These are phyloP conservation scores for Catamblyrhynchus diadema DNA, from an alignment of 2,797 vertebrate genomes.

Conservation along the genomic window DNA sequence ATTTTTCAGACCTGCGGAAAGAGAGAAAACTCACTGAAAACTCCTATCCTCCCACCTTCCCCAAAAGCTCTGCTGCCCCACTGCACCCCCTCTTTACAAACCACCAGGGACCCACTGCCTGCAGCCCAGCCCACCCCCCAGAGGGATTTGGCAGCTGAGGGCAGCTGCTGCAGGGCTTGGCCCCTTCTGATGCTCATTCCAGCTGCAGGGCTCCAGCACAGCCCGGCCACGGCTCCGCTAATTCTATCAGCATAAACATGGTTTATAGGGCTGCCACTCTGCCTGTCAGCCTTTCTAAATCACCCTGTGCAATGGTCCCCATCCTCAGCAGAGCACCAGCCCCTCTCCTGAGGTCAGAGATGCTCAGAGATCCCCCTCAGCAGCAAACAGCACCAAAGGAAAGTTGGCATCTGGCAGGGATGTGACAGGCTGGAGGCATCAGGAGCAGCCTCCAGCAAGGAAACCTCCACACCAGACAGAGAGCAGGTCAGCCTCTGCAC, in stretches of 20 bases:
- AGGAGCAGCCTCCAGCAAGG: background rate
- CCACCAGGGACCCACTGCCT: rapidly evolving
- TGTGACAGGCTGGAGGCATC: background rate
- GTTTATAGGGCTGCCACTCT: constrained; percentile 44
- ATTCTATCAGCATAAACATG: constrained; percentile 61
- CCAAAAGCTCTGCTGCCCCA: background rate
- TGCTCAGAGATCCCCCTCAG: background rate
- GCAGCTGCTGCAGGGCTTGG: background rate
- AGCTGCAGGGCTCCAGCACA: background rate
- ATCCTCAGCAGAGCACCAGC: background rate
- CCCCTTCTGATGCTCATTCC: background rate
- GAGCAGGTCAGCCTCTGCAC: background rate
- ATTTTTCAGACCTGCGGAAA: too few species aligned
- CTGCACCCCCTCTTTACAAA: background rate
- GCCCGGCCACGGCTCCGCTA: background rate
- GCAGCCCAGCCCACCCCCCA: rapidly evolving
- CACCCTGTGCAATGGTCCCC: background rate
- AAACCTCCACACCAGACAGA: background rate
- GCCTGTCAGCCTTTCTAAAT: constrained; percentile 41
- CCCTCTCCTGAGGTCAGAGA: background rate
- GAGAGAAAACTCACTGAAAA: too few species aligned
- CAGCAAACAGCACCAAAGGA: background rate
- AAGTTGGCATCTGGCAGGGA: background rate
- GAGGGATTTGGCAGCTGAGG: background rate
- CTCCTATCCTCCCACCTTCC: background rate